phyloP scores from a whole-genome alignment of 1,140 invertebrate genomes.

The Drosophila mojavensis region DNA sequence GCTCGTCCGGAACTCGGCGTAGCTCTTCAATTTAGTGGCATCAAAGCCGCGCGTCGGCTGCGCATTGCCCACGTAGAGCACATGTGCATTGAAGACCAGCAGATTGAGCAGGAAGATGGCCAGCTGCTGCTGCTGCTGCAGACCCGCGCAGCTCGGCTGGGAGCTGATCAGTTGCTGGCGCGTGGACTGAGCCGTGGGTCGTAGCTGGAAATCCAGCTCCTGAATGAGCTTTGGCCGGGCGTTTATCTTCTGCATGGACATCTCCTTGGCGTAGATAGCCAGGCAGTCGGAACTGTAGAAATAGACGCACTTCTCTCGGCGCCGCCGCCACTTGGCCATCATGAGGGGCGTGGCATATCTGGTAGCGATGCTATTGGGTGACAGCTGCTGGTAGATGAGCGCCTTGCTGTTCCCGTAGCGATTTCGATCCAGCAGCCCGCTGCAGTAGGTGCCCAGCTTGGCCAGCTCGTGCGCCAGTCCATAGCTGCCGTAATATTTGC shows the following conservation, averaged over 20 bases:
- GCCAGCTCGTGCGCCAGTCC: constrained; percentile 60
- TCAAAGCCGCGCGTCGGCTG: constrained; percentile 13
- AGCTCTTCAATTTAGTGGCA: constrained; percentile 44
- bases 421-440: constrained; percentile 65
- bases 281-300: constrained; percentile 72
- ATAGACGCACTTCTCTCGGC: constrained; percentile 58
- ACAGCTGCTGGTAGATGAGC: constrained; percentile 56
- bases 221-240: constrained; percentile 65
- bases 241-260: constrained; percentile 70
- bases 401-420: constrained; percentile 70
- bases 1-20: constrained; percentile 57
- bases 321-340: constrained; percentile 71
- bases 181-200: constrained; percentile 22
- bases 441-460: constrained; percentile 61
- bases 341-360: constrained; percentile 60
- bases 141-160: constrained; percentile 47
- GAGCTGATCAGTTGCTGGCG: constrained; percentile 47
- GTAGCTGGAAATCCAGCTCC: constrained; percentile 62
- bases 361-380: constrained; percentile 53
- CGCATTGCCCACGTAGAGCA: constrained; percentile 50
- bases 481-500: constrained; percentile 73
- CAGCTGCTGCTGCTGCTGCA: constrained; percentile 51
- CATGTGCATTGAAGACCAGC: constrained; percentile 57
- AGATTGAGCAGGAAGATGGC: constrained; percentile 61
- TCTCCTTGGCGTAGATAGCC: constrained; percentile 69